Base-by-base conservation (phyloP, 1,140 invertebrate genomes). In the Ptiloglossa arizonensis region DNA sequence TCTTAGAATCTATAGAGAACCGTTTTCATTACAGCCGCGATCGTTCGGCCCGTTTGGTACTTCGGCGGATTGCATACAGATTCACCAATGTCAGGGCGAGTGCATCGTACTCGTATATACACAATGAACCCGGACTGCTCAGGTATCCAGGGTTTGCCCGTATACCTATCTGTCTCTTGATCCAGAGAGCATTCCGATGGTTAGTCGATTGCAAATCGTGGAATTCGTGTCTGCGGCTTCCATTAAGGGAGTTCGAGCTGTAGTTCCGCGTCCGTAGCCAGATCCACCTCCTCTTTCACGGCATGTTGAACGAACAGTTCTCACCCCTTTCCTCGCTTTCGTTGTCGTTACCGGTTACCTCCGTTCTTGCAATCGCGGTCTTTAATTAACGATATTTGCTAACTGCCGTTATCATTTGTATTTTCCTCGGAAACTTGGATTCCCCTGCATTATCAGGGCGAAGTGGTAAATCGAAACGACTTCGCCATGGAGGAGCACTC, bases 81-180 rank as follows among this genome's bases (percentile, higher is more conserved):
- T 72, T 52, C 27, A 48, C 38, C n/a, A 48, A 35, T 32, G 24
- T 46, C 19, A 17, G 32, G 17, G n/a, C 13, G 35, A 38, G 32
- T 22, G 24, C 44, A 63, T 46, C n/a, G 60, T 32, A n/a, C 48
- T 56, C 19, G 19, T 56, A 54, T 44, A 66, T 56, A 32, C 22
- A 24, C 38, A 69, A 59, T 68, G 64, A 59, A 68, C 29, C 38
- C 15, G 19, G 29, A 68, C 29, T 32, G 64, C 5, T 56, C 73
- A 69, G 64, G 29, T 76, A 76, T 59, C 22, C 54, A 41, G 54
- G 54, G 29, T 41, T 48, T 38, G 9, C n/a, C 56, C 64, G 54
- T 69, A 76, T 27, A 76, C 29, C 64, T 68, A 75, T 76, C 73
- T 76, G 73, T 76, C 73, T 76, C 67, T 77, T 50, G 74, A 77